Base-by-base conservation (phyloP, 2,113 vertebrate species). In the Aphyosemion australe region DNA sequence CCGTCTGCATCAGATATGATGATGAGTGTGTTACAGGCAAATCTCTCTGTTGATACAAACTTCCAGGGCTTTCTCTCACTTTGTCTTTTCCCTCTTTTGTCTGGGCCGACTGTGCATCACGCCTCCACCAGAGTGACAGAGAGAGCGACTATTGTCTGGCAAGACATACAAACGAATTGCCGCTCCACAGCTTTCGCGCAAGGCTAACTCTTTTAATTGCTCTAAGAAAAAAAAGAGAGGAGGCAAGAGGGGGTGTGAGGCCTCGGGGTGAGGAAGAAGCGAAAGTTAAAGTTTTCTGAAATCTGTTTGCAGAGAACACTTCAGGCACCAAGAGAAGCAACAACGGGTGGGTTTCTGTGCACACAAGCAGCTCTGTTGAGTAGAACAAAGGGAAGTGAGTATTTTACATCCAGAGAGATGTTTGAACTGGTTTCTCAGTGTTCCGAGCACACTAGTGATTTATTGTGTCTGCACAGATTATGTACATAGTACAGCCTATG, bases 1-100 rank as follows among this genome's bases (percentile, higher is more conserved):
- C 75, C 59, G 87, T 90, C 88, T 91, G 79, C 85, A 91, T 91
- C 89, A 90, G 88, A 89, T 91, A 89, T 14, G 61, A 78, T 58
- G 75, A 83, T n/a, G n/a, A n/a, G n/a, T n/a, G n/a, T n/a, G n/a
- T n/a, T n/a, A n/a, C 61, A 26, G 53, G 68, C 74, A 18, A 75
- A 43, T 78, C 61, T 67, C 51, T 79, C 55, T 69, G 80, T 78
- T 74, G 61, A 87, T 74, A 31, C 72, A 76, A 84, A 89, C 82
- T 86, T 86, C 56, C 60, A 65, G 57, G 1, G 57, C 67, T 37
- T 76, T 61, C 73, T 67, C 60, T 76, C 74, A 81, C 80, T 85
- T 81, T 84, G 79, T 85, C 76, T 76, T 61, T 46, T 53, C 49
- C 41, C 46, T 37, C 42, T 42, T 78, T 87, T 88, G 85, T 90